These are phyloP conservation scores for Phyto melanocephala DNA, from an alignment of 2,888 invertebrate genomes.

Conservation along the genomic window DNA sequence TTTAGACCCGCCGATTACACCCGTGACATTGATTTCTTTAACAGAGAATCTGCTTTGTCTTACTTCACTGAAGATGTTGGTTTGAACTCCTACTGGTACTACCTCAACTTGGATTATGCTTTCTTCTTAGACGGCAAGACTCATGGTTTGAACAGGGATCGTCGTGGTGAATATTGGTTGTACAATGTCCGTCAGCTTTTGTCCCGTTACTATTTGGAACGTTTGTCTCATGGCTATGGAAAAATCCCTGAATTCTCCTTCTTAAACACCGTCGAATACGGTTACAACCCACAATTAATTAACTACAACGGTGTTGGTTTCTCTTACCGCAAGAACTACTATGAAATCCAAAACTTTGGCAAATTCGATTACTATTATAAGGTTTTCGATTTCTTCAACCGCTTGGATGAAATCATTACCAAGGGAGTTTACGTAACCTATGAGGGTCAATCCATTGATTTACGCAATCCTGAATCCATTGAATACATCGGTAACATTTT, in stretches of 20 bases:
- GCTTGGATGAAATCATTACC: conserved; percentile 80
- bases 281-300: conserved; percentile 83
- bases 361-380: conserved; percentile 71
- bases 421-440: conserved; percentile 77
- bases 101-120: conserved; percentile 82
- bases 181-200: conserved; percentile 84
- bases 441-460: conserved; percentile 80
- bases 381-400: conserved; percentile 71
- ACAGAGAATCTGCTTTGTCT: conserved; percentile 81
- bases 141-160: conserved; percentile 80
- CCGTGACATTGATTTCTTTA: conserved; percentile 78
- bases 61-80: conserved; percentile 88
- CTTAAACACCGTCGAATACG: conserved; percentile 80
- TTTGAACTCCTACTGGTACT: conserved; percentile 84
- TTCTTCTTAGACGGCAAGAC: conserved; percentile 83
- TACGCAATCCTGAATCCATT: conserved; percentile 82
- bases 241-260: conserved; percentile 82
- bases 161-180: conserved; percentile 84
- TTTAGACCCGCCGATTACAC: conserved; percentile 82
- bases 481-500: conserved; percentile 83
- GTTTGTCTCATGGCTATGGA: conserved; percentile 84
- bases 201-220: conserved; percentile 87
- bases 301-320: conserved; percentile 84
- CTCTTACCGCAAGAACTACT: conserved; percentile 82
- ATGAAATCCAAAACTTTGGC: conserved; percentile 79